A percentile compares a stretch with the other conserved stretches of the same genome.
These are phyloP conservation scores for Crocuta crocuta DNA, from an alignment of 2,113 vertebrate species.

Conservation along the genomic window DNA sequence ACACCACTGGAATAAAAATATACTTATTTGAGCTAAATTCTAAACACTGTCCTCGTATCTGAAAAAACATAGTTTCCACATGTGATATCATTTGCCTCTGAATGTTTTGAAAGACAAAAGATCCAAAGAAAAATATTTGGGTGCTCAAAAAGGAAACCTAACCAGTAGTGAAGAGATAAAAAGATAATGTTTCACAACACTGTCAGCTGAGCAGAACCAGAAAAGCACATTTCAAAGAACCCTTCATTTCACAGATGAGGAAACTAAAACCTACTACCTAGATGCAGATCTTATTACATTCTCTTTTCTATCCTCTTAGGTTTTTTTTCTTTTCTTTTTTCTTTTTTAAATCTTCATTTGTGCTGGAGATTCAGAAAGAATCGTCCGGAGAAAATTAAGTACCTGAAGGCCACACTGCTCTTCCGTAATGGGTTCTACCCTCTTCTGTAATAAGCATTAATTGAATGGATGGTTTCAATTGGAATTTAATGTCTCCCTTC, in stretches of 20 bases:
- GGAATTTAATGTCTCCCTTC: slow-evolving; percentile 79
- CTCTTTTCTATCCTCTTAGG: background rate
- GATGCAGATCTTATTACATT: background rate
- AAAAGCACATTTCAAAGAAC: background rate
- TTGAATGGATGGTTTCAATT: slow-evolving; percentile 71
- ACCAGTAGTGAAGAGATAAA: background rate
- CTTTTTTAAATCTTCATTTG: background rate
- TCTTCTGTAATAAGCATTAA: slow-evolving; percentile 66
- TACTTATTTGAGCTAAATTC: slow-evolving; percentile 36
- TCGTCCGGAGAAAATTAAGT: slow-evolving; percentile 79
- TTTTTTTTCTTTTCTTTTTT: background rate
- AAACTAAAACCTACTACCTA: background rate
- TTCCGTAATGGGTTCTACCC: slow-evolving; percentile 61
- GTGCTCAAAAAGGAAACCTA: background rate
- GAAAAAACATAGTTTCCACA: background rate
- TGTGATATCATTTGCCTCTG: background rate
- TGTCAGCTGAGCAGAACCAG: background rate
- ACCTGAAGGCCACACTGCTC: background rate
- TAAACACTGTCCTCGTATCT: background rate
- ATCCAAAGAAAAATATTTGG: background rate
- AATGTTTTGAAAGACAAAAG: background rate
- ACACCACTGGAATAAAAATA: background rate
- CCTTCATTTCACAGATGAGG: slow-evolving; percentile 11
- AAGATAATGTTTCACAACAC: background rate
- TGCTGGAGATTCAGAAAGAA: slow-evolving; percentile 48